Base-by-base conservation (phyloP, 1,140 invertebrate species). In the Lordiphosa stackelbergi region DNA sequence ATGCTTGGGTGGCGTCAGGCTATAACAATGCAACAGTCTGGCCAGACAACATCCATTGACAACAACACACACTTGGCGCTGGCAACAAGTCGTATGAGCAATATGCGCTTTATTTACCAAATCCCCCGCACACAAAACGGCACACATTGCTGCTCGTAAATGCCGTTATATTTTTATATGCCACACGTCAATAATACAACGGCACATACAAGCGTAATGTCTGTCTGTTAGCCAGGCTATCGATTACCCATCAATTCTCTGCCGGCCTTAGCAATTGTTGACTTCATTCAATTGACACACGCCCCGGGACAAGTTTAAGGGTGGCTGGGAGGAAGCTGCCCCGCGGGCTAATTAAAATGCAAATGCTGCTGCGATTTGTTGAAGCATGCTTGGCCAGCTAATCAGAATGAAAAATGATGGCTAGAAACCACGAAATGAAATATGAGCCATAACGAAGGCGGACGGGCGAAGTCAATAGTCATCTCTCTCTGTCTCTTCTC, bases 21-120 rank as follows among this genome's bases (percentile, higher is more conserved):
- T 31, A 8, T 31, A 31, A 31, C 28, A 31, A 31, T 31, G 28
- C 28, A 31, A 31, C 28, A 31, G 28, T 31, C 28, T 31, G 6
- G 28, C 28, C 24, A 46, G 38, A 12, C 38, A 40, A 3, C 28
- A 16, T 12, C 7, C 42, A 45, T 4, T 12, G 2, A 10, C 22
- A 45, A 5, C 22, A 5, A 9, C 11, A 45, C 24, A 46, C 31
- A 28, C 24, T 28, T 45, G 22, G 43, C 28, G 31, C 10, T 56
- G 64, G 59, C 65, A 68, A 68, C 65, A 68, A 64, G 65, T 68
- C 65, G 60, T 64, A 58, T 63, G 60, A 56, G 53, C 64, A 66
- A 66, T 66, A 63, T 64, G 60, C 60, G 49, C 53, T 58, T 58
- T 68, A 68, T 68, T 68, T 68, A 68, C 65, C 57, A 61, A 55